A percentile compares a stretch with the other conserved stretches of the same genome.
Evolutionary conservation across 2,888 invertebrate genomes (phyloP).

Genomic region (Cantharis rustica): DNA sequence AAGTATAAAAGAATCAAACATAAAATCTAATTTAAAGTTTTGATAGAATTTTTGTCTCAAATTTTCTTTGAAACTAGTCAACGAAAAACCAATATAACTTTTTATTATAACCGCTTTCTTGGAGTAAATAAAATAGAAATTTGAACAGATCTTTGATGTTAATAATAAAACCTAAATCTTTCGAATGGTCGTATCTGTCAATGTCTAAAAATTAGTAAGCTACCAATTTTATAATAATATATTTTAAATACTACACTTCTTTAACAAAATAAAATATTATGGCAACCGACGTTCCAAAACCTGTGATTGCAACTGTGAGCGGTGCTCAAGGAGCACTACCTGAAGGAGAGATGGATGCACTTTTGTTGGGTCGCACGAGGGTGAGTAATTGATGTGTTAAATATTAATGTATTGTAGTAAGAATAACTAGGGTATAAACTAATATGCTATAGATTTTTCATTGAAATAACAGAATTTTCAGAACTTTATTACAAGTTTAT

Average conservation of each 20-base stretch:
- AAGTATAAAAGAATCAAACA: neutral
- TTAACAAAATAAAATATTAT: neutral
- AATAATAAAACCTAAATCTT: neutral
- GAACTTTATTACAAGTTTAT: no score
- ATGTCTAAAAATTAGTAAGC: neutral
- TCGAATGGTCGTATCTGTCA: neutral
- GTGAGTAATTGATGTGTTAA: constrained; percentile 62
- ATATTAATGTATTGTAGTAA: neutral
- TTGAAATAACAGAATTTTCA: no score
- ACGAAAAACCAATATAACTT: constrained; percentile 14
- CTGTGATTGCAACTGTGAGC: constrained; percentile 64
- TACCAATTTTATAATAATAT: neutral
- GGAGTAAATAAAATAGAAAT: neutral
- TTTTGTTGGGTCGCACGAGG: constrained; percentile 77
- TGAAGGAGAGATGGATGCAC: constrained; percentile 80
- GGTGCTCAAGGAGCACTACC: constrained; percentile 53
- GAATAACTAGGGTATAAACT: neutral
- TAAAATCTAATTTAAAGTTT: constrained; percentile 20
- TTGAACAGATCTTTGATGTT: neutral
- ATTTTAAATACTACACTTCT: neutral
- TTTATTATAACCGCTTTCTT: neutral
- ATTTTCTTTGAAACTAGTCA: neutral
- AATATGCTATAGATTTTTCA: neutral
- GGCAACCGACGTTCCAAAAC: constrained; percentile 55
- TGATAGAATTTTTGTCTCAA: constrained; percentile 16